Evolutionary conservation across 2,888 invertebrate genomes (phyloP).

Genomic region (Aphodius granarius): DNA sequence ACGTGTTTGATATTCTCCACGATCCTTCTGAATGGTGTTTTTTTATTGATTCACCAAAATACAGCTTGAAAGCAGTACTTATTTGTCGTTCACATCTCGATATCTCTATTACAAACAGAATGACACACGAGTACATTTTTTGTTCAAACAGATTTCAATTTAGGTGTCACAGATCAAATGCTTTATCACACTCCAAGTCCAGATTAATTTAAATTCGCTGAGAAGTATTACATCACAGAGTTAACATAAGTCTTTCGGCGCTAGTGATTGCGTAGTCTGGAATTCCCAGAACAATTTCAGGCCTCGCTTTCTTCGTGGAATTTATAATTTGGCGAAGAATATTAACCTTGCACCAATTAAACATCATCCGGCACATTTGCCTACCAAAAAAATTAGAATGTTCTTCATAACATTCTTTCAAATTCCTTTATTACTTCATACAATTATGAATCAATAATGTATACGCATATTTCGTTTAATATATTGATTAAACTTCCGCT

Average conservation of each 20-base stretch:
- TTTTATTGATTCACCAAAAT: too few species aligned
- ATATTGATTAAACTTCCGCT: not conserved
- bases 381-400: not conserved
- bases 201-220: not conserved
- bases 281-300: not conserved
- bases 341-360: not conserved
- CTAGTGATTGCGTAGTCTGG: not conserved
- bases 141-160: not conserved
- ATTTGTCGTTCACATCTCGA: too few species aligned
- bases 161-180: not conserved
- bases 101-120: not conserved
- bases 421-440: too few species aligned
- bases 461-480: not conserved
- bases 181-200: not conserved
- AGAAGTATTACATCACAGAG: not conserved
- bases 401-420: not conserved
- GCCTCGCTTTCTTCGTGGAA: not conserved
- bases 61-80: too few species aligned
- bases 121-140: not conserved
- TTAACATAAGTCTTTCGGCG: not conserved
- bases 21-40: too few species aligned
- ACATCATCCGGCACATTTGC: not conserved
- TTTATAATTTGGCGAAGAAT: not conserved
- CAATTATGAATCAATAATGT: too few species aligned
- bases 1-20: too few species aligned